phyloP scores from a whole-genome alignment of 2,888 invertebrate species.

The Calameuta filiformis region DNA sequence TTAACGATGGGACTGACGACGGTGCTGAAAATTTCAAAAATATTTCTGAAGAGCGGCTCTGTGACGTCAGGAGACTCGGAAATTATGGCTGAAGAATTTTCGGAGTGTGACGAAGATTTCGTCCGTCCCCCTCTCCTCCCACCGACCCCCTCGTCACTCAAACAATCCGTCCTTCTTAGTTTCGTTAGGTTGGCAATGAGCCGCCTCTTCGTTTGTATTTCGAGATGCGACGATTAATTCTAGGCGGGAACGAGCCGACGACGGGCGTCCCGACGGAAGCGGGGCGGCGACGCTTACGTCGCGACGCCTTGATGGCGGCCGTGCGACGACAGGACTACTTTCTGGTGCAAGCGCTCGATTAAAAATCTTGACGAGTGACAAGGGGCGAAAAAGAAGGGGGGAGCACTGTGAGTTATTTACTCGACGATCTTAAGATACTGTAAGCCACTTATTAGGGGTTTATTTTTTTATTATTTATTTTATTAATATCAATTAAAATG shows the following conservation, averaged over 20 bases:
- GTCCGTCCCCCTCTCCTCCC: no score
- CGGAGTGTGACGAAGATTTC: background rate
- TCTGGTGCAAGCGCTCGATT: constrained; percentile 50
- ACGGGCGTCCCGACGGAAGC: constrained; percentile 37
- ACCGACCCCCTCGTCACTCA: accelerated
- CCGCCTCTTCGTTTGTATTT: constrained; percentile 30
- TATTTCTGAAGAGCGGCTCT: background rate
- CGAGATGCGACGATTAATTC: constrained; percentile 47
- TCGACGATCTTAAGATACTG: background rate
- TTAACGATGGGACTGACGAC: background rate
- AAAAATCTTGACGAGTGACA: constrained; percentile 36
- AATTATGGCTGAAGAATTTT: background rate
- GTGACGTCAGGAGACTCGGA: background rate
- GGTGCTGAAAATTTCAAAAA: background rate
- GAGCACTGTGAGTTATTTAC: constrained; percentile 28
- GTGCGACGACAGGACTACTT: constrained; percentile 45
- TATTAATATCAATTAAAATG: no score
- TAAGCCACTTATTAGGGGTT: background rate
- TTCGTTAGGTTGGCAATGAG: background rate
- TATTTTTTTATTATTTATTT: background rate
- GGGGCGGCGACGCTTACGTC: constrained; percentile 18
- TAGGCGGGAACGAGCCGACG: constrained; percentile 44
- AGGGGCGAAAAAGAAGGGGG: constrained; percentile 16
- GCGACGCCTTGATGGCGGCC: constrained; percentile 7
- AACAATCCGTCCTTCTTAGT: background rate